Evolutionary conservation across 2,797 vertebrate genomes (phyloP).

Genomic region (Anguilla obscura): DNA sequence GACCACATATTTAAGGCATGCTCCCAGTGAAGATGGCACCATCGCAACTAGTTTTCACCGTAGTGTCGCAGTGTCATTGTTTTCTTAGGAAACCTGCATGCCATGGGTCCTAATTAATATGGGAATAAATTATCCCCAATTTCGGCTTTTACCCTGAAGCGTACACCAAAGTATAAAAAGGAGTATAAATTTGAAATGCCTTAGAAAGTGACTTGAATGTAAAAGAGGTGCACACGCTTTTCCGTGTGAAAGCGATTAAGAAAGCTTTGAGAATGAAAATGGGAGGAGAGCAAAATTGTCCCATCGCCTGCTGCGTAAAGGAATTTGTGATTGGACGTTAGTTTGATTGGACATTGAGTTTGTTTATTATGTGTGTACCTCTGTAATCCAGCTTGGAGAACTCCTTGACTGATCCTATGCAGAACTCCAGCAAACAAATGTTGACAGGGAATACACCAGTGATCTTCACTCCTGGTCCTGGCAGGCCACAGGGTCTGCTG

Average conservation of each 20-base stretch:
- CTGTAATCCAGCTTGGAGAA: conserved; percentile 39
- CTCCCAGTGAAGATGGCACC: conserved; percentile 59
- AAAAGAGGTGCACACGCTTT: conserved; percentile 82
- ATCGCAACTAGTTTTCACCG: conserved; percentile 57
- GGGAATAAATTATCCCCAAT: conserved; percentile 57
- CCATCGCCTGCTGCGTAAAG: conserved; percentile 59
- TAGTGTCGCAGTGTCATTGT: conserved; percentile 40
- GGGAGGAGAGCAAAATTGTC: conserved; percentile 36
- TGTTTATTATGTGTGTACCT: conserved; percentile 54
- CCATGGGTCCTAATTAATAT: conserved; percentile 12
- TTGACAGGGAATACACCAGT: background rate
- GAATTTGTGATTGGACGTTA: conserved; percentile 67
- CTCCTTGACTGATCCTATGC: conserved; percentile 5
- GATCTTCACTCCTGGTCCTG: background rate
- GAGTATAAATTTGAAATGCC: conserved; percentile 74
- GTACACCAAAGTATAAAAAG: conserved; percentile 80
- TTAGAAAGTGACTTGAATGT: conserved; percentile 94
- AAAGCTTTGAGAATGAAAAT: conserved; percentile 40
- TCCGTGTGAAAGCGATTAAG: conserved; percentile 19
- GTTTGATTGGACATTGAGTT: conserved; percentile 46
- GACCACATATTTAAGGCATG: conserved; percentile 70
- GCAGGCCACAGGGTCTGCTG: background rate
- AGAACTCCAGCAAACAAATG: background rate
- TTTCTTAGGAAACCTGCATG: conserved; percentile 67
- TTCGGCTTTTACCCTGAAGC: conserved; percentile 70